Evolutionary conservation across 2,888 invertebrate species (phyloP).

Genomic region (Drosophila merina): DNA sequence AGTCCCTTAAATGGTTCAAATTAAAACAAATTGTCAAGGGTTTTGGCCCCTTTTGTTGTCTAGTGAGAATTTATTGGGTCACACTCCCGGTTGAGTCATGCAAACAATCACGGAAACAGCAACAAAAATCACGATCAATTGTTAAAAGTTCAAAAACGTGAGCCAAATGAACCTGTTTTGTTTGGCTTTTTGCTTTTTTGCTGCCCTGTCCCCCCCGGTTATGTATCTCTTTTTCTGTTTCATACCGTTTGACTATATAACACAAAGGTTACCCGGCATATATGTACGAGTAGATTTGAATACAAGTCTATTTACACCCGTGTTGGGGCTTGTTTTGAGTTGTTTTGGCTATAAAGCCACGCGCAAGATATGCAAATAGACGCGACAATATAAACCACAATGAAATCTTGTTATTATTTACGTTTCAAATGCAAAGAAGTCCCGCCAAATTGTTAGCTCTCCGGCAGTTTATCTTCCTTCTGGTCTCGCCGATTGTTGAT

Average conservation of each 20-base stretch:
- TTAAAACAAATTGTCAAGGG: neutral
- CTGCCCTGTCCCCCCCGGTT: neutral
- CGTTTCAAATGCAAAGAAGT: conserved; percentile 64
- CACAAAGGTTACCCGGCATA: conserved; percentile 18
- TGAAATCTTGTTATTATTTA: conserved; percentile 46
- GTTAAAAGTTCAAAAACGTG: conserved; percentile 46
- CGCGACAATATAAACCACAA: conserved; percentile 41
- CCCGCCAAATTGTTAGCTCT: conserved; percentile 27
- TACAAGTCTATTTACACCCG: conserved; percentile 19
- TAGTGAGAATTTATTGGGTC: neutral
- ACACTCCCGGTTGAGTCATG: conserved; percentile 13
- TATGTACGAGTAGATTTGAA: conserved; percentile 10
- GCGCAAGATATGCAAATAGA: conserved; percentile 51
- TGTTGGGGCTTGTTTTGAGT: neutral
- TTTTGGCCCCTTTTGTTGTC: neutral
- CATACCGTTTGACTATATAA: conserved; percentile 17
- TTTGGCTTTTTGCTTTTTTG: neutral
- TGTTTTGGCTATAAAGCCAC: conserved; percentile 30
- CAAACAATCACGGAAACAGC: conserved; percentile 11
- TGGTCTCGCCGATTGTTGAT: conserved; percentile 61
- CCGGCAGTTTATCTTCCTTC: conserved; percentile 14
- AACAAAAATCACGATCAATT: conserved; percentile 24
- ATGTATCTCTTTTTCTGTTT: conserved; percentile 2
- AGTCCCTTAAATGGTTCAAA: neutral
- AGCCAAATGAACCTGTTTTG: conserved; percentile 49